Evolutionary conservation across 2,888 invertebrate genomes (phyloP).

Genomic region (Diabrotica balteata): DNA sequence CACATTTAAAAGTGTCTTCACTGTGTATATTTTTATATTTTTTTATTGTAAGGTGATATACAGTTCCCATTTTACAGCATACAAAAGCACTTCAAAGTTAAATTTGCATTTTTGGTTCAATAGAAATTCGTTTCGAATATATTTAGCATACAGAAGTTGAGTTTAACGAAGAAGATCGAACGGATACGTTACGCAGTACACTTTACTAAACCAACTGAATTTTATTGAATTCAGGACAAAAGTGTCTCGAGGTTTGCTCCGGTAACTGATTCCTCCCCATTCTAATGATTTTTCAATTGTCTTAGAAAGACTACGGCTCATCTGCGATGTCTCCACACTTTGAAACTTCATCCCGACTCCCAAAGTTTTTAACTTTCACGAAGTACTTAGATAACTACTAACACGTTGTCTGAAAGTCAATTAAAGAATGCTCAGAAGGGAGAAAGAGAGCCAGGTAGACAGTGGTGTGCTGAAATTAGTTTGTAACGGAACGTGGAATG

Average conservation of each 20-base stretch:
- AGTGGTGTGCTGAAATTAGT: no score
- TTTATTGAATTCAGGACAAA: not conserved
- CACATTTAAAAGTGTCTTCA: no score
- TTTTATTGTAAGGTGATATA: no score
- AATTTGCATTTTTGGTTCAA: no score
- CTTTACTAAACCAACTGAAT: not conserved
- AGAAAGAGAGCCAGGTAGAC: slow-evolving; percentile 1
- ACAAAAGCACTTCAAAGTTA: no score
- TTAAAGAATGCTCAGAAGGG: slow-evolving; percentile 21
- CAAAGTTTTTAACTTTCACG: slow-evolving; percentile 18
- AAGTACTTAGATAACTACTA: slow-evolving; percentile 24
- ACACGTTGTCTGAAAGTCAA: slow-evolving; percentile 20
- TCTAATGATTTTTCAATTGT: slow-evolving; percentile 18
- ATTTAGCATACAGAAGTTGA: no score
- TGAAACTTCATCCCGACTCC: slow-evolving; percentile 10
- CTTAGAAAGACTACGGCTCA: slow-evolving; percentile 3
- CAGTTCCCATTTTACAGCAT: no score
- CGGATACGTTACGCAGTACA: no score
- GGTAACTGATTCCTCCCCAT: slow-evolving; percentile 3
- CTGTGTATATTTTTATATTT: no score
- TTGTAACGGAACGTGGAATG: no score
- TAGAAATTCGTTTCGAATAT: no score
- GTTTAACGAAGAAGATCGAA: no score
- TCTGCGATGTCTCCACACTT: slow-evolving; percentile 12
- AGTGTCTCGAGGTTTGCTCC: slow-evolving; percentile 4